A percentile compares a stretch with the other conserved stretches of the same genome.
phyloP scores from a whole-genome alignment of 1,140 invertebrate species.

The Drosophila biarmipes region DNA sequence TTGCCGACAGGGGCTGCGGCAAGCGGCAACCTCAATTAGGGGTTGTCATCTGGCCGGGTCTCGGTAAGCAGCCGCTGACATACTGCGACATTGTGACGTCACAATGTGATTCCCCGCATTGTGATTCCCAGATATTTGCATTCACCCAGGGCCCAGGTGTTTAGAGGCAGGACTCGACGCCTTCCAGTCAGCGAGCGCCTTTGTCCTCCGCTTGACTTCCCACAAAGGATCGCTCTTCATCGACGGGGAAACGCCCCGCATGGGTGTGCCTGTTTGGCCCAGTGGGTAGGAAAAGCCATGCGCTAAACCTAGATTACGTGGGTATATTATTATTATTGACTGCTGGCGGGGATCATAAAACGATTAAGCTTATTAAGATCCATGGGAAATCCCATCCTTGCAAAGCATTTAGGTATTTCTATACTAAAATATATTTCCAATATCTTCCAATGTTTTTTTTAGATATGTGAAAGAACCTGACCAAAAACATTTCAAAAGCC shows the following conservation, averaged over 20 bases:
- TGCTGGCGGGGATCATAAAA: conserved; percentile 12
- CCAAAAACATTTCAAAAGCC: too few relatives aligned
- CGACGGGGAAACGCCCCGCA: conserved; percentile 54
- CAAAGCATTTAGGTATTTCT: too few relatives aligned
- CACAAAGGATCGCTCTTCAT: conserved; percentile 56
- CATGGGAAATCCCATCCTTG: not conserved
- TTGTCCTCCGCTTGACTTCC: conserved; percentile 61
- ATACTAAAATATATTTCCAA: too few relatives aligned
- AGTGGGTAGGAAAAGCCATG: conserved; percentile 5
- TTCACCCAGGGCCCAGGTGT: conserved; percentile 30
- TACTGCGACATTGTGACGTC: conserved; percentile 78
- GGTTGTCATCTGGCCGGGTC: conserved; percentile 53
- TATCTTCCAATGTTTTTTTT: too few relatives aligned
- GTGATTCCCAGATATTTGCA: conserved; percentile 60
- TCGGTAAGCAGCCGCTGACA: conserved; percentile 49
- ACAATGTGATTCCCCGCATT: conserved; percentile 41
- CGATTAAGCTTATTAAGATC: conserved; percentile 12
- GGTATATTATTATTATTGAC: conserved; percentile 44
- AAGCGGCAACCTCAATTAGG: conserved; percentile 64
- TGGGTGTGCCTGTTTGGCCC: conserved; percentile 4
- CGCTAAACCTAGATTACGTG: conserved; percentile 24
- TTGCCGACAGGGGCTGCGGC: conserved; percentile 29
- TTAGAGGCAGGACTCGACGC: conserved; percentile 69
- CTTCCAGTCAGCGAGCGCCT: conserved; percentile 33
- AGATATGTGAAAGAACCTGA: too few relatives aligned